Conservation (phyloP, 1,140 invertebrate genomes). For the Solen grandis region DNA sequence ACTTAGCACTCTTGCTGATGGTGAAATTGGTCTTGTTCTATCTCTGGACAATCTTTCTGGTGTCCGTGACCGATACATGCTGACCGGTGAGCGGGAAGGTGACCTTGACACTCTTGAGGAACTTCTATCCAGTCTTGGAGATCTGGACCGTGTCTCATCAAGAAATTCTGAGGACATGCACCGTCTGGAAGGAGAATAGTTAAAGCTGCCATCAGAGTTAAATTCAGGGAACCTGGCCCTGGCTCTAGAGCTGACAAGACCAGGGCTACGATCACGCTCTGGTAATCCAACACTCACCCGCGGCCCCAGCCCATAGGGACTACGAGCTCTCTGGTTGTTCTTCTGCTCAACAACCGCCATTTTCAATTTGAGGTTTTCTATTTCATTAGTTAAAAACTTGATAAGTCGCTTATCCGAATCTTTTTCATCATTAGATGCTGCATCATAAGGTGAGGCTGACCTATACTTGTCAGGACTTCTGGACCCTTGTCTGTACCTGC, state of each 20-base stretch:
- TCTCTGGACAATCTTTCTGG: constrained; percentile 54
- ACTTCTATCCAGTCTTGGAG: constrained; percentile 46
- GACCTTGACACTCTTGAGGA: constrained; percentile 30
- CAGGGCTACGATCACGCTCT: constrained; percentile 54
- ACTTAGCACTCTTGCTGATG: constrained; percentile 55
- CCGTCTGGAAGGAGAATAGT: constrained; percentile 43
- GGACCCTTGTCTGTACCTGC: constrained; percentile 18
- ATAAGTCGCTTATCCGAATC: constrained; percentile 55
- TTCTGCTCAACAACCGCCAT: constrained; percentile 63
- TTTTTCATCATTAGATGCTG: constrained; percentile 18
- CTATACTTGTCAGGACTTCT: constrained; percentile 39
- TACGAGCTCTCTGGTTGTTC: constrained; percentile 18
- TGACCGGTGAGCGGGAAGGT: constrained; percentile 26
- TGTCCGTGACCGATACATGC: constrained; percentile 51
- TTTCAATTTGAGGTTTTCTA: constrained; percentile 67
- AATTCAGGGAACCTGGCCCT: constrained; percentile 41
- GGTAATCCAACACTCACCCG: constrained; percentile 24
- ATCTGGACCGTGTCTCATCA: constrained; percentile 42
- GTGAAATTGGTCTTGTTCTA: constrained; percentile 42
- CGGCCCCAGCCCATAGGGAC: constrained; percentile 22
- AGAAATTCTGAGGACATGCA: constrained; percentile 31
- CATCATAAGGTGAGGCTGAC: constrained; percentile 29
- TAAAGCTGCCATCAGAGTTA: constrained; percentile 19
- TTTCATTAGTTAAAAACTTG: constrained; percentile 65
- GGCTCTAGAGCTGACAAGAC: constrained; percentile 47